Base-by-base conservation (phyloP, 2,797 vertebrate genomes). In the Labeo calbasu region DNA sequence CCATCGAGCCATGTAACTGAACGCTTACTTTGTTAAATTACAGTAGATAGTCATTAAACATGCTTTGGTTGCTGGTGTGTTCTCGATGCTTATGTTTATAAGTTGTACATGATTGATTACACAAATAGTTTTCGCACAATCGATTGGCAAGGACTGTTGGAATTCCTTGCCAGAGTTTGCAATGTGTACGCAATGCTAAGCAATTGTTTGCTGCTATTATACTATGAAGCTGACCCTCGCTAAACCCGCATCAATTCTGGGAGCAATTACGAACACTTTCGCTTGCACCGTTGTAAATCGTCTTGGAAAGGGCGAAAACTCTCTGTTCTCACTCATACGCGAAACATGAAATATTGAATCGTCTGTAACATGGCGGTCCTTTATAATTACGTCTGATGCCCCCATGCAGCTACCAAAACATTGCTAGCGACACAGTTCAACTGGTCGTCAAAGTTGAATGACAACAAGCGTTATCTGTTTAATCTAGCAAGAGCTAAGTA, bases 151-250 rank as follows among this genome's bases (percentile, higher is more conserved):
- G 12, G 43, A n/a, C 13, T n/a, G 28, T 63, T 15, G 36, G 71
- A 28, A 77, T 43, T 32, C n/a, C 10, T 19, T 14, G 71, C 77
- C 53, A 81, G 72, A 11, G 23, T 13, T 69, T 59, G 68, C 46
- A 43, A 63, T 80, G 61, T 76, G 51, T 72, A 78, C 57, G 68
- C 25, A 40, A 8, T 46, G 23, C 66, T 55, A 9, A 66, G 51
- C 69, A 46, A 13, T 28, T 81, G 51, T 83, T 79, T 57, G 57
- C 32, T 46, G 77, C 50, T 53, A 61, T 82, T 57, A 55, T 70
- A 77, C 28, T 25, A 51, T 63, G 57, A 71, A 88, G 86, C 66
- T 90, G 90, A 93, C 86, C 89, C 69, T 40, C 23, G 53, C 57
- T 43, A 75, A 59, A 80, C 84, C 59, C 25, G 5, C 80, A 73